A percentile compares a stretch with the other conserved stretches of the same genome.
phyloP scores from a whole-genome alignment of 2,797 vertebrate genomes.

The Pogonophryne albipinna region DNA sequence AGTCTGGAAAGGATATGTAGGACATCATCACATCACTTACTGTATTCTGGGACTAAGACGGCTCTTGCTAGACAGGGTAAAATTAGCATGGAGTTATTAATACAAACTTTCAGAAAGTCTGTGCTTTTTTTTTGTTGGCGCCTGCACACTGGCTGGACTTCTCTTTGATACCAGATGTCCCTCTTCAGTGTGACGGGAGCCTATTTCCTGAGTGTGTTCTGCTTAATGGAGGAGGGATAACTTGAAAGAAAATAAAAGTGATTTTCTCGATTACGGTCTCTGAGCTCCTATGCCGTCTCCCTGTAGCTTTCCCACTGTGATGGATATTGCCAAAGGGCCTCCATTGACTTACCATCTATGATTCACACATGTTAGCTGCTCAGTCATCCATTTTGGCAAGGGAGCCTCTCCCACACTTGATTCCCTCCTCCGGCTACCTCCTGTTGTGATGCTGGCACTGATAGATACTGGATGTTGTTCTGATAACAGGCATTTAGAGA shows the following conservation, averaged over 20 bases:
- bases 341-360: constrained; percentile 54
- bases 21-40: constrained; percentile 65
- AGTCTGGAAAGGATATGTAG: constrained; percentile 60
- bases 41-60: constrained; percentile 60
- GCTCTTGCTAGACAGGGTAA: constrained; percentile 54
- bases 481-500: constrained; percentile 56
- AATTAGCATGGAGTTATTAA: constrained; percentile 71
- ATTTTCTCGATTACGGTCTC: constrained; percentile 44
- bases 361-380: constrained; percentile 52
- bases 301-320: constrained; percentile 21
- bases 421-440: constrained; percentile 55
- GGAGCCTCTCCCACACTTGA: constrained; percentile 48
- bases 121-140: constrained; percentile 54
- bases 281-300: constrained; percentile 36
- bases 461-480: constrained; percentile 51
- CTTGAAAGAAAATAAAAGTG: constrained; percentile 48
- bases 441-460: constrained; percentile 51
- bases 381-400: constrained; percentile 51
- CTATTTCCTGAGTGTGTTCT: constrained; percentile 43
- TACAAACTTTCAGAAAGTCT: constrained; percentile 63
- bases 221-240: constrained; percentile 39
- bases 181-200: constrained; percentile 38
- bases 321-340: constrained; percentile 45
- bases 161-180: constrained; percentile 66
- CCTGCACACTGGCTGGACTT: constrained; percentile 46